Evolutionary conservation across 2,888 invertebrate species (phyloP).

Genomic region (Ceraclea dissimilis): DNA sequence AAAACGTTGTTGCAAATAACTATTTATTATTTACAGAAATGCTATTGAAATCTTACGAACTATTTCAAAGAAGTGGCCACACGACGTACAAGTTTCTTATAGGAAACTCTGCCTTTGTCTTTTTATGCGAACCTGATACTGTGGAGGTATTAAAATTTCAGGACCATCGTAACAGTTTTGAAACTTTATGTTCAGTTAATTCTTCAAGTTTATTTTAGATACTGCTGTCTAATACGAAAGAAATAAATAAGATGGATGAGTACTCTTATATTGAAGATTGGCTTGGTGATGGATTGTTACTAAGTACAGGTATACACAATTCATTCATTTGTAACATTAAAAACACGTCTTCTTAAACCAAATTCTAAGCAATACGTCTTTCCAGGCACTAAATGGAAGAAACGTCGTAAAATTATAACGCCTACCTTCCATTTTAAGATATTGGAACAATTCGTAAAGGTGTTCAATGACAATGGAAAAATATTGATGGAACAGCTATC

Average conservation of each 20-base stretch:
- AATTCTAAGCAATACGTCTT: no score
- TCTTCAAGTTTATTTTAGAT: background rate
- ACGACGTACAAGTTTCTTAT: slow-evolving; percentile 10
- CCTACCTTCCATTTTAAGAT: slow-evolving; percentile 43
- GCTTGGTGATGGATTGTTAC: slow-evolving; percentile 1
- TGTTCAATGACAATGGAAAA: slow-evolving; percentile 31
- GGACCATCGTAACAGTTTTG: no score
- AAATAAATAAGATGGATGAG: background rate
- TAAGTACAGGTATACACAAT: background rate
- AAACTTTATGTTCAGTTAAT: no score
- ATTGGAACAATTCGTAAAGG: slow-evolving; percentile 34
- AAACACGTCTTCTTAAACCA: background rate
- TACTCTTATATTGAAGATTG: background rate
- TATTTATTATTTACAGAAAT: slow-evolving; percentile 1
- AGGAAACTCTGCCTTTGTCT: slow-evolving; percentile 6
- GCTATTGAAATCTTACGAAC: background rate
- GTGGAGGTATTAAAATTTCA: no score
- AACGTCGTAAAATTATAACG: slow-evolving; percentile 40
- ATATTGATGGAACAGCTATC: slow-evolving; percentile 15
- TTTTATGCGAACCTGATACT: slow-evolving; percentile 14
- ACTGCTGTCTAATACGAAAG: background rate
- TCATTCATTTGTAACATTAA: background rate
- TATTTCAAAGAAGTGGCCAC: background rate
- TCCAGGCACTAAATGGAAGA: slow-evolving; percentile 39
- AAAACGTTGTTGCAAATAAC: background rate